Conservation (phyloP, 2,888 invertebrate species). For the Sinotaia quadrata region DNA sequence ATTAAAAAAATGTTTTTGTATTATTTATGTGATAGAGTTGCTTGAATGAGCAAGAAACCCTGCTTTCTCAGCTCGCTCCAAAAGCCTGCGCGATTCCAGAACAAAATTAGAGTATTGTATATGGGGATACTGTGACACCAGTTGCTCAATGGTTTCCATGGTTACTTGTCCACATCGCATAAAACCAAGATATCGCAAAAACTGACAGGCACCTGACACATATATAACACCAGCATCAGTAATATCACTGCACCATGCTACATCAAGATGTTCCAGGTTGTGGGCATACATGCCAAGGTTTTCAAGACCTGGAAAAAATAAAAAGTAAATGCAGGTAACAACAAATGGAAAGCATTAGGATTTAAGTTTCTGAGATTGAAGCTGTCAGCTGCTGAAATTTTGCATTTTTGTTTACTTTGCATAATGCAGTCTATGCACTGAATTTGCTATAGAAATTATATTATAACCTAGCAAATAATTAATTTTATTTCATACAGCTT, state of each 20-base stretch:
- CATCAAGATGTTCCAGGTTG: constrained; percentile 55
- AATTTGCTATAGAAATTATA: no score
- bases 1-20: no score
- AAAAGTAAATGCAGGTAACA: no score
- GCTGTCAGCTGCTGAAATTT: no score
- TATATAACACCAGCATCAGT: constrained; percentile 54
- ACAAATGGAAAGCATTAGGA: no score
- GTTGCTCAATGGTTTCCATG: constrained; percentile 48
- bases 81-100: constrained; percentile 55
- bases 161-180: constrained; percentile 62
- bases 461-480: no score
- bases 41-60: neutral
- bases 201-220: constrained; percentile 49
- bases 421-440: no score
- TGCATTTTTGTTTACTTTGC: no score
- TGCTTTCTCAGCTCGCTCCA: constrained; percentile 43
- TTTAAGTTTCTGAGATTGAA: no score
- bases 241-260: constrained; percentile 61
- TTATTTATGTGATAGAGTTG: no score
- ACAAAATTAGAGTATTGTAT: constrained; percentile 62
- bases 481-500: no score
- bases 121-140: constrained; percentile 50
- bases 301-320: constrained; percentile 44
- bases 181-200: constrained; percentile 57
- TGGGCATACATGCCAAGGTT: constrained; percentile 46